Conservation (phyloP, 2,888 invertebrate genomes). For the Eupithecia inturbata region DNA sequence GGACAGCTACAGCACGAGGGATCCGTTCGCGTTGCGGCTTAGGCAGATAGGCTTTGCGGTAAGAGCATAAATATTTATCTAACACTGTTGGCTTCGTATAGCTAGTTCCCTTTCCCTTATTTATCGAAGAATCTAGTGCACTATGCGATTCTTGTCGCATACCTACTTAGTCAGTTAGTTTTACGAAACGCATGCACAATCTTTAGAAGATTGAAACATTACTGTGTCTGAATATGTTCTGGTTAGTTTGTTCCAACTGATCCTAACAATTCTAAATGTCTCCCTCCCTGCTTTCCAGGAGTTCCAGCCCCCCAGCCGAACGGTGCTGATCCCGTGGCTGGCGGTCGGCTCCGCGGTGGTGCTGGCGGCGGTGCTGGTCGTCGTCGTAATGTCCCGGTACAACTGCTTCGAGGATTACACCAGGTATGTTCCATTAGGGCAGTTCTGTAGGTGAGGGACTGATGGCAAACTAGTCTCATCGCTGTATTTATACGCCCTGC, state of each 20-base stretch:
- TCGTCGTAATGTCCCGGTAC: conserved; percentile 74
- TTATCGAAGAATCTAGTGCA: too few relatives aligned
- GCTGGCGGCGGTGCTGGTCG: conserved; percentile 66
- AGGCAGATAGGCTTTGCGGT: conserved; percentile 65
- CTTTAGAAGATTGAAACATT: too few relatives aligned
- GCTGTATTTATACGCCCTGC: too few relatives aligned
- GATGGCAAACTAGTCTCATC: too few relatives aligned
- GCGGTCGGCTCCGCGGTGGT: conserved; percentile 66
- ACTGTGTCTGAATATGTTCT: not conserved
- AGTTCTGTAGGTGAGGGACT: too few relatives aligned
- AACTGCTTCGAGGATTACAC: conserved; percentile 75
- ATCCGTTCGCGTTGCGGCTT: conserved; percentile 63
- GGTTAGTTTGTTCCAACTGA: not conserved
- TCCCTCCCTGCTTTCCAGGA: conserved; percentile 59
- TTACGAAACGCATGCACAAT: too few relatives aligned
- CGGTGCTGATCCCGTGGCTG: conserved; percentile 68
- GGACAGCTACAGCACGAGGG: conserved; percentile 55
- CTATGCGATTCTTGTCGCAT: too few relatives aligned
- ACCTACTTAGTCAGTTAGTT: too few relatives aligned
- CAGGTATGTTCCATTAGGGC: conserved; percentile 50
- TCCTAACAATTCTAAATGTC: not conserved
- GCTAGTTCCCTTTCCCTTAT: too few relatives aligned
- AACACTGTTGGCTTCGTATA: too few relatives aligned
- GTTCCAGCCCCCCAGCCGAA: conserved; percentile 61
- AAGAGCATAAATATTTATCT: too few relatives aligned